Base-by-base conservation (phyloP, 2,888 invertebrate genomes). In the Acronicta leporina region DNA sequence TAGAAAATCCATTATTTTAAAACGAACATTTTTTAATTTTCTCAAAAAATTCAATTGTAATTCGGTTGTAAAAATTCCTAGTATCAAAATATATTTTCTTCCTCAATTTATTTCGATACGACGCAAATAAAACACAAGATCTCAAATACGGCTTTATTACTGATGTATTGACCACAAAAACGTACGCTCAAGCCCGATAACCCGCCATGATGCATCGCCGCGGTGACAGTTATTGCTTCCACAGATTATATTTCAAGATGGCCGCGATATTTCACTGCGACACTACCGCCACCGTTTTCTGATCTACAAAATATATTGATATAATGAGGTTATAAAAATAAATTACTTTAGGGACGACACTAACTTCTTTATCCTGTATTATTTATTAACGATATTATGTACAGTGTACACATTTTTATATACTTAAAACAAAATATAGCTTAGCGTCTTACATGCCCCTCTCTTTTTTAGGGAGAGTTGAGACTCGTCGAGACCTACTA, bases 201-300 rank as follows among this genome's bases (percentile, higher is more conserved):
- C 52, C 69, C 50, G 58, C 71, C 70, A 68, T 77, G 81, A 83
- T 75, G 73, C 75, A 85, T 81, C 56, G 79, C 61, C 57, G 42
- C 41, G 57, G 58, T 61, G 82, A 82, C 83, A 80, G 70, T 80
- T 84, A 85, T 83, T 85, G 76, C 75, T 66, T 69, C 71, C 79
- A 79, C 80, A 81, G 84, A 81, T 82, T 83, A 84, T 84, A 78
- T 81, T 79, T 79, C 82, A 84, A 86, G 82, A 86, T 84, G 79
- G 80, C 78, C 66, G 51, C 70, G 45, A 68, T 78, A 68, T 68
- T 75, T 80, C 58, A 73, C 58, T 50, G 57, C 59, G 68, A 48
- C 57, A 49, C 67, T 62, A 61, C 65, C 67, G 61, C 73, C 20
- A 20, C 20, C 66, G 13, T 16, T 41, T 20, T 46, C 9, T 35